Evolutionary conservation across 2,797 vertebrate genomes (phyloP).

Genomic region (Squalus acanthias): DNA sequence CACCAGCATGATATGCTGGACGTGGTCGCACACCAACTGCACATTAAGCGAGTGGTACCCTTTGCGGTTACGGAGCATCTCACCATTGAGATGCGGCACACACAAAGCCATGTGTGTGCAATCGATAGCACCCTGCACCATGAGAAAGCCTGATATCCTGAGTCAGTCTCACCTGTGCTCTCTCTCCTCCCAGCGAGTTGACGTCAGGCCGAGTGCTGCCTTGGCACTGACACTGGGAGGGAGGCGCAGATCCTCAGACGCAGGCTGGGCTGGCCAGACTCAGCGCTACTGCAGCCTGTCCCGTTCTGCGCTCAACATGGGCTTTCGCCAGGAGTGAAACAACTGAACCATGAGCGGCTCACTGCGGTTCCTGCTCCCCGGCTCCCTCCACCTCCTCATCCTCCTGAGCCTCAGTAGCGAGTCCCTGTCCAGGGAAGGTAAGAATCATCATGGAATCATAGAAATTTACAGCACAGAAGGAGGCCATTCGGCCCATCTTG

Average conservation of each 20-base stretch:
- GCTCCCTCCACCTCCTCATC: background rate
- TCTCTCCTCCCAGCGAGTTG: constrained; percentile 29
- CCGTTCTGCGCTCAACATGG: background rate
- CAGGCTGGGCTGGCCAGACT: background rate
- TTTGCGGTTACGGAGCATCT: too few relatives aligned
- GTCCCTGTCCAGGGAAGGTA: constrained; percentile 33
- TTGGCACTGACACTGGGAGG: background rate
- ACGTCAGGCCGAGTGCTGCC: background rate
- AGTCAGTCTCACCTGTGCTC: constrained; percentile 19
- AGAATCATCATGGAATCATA: background rate
- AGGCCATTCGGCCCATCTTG: too few relatives aligned
- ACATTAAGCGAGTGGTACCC: too few relatives aligned
- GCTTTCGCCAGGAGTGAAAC: background rate
- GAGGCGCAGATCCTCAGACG: background rate
- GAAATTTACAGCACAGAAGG: too few relatives aligned
- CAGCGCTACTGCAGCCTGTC: background rate
- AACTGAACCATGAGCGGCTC: background rate
- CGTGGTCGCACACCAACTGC: too few relatives aligned
- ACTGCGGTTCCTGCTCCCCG: background rate
- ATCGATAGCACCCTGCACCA: too few relatives aligned
- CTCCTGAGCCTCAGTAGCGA: background rate
- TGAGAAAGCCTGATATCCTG: background rate
- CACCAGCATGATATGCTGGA: too few relatives aligned
- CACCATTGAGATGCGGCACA: too few relatives aligned
- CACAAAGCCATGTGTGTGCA: too few relatives aligned